Evolutionary conservation across 1,140 invertebrate species (phyloP).

Genomic region (Lasioglossum baleicum): DNA sequence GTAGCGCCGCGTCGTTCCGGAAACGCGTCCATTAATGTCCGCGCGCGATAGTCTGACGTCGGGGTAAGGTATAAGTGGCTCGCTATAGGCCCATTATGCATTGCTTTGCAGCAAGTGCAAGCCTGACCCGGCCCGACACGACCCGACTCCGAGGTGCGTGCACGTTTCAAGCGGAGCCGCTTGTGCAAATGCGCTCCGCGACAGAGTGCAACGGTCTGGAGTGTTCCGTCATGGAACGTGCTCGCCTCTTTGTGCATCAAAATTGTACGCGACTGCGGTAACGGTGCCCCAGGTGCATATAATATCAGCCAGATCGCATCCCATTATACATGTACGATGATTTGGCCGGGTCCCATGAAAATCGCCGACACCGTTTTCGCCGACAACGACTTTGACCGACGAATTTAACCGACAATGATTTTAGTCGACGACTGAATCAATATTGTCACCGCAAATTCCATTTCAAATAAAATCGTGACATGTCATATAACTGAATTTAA

Average conservation of each 20-base stretch:
- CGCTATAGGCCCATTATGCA: slow-evolving; percentile 50
- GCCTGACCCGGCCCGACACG: not conserved
- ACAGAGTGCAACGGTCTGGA: slow-evolving; percentile 10
- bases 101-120: slow-evolving; percentile 28
- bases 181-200: not conserved
- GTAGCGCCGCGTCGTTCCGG: slow-evolving; percentile 36
- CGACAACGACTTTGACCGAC: no score
- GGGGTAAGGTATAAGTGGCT: slow-evolving; percentile 38
- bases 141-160: slow-evolving; percentile 10
- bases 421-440: no score
- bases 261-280: slow-evolving; percentile 39
- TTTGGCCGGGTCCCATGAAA: slow-evolving; percentile 1
- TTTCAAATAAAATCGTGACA: no score
- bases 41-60: slow-evolving; percentile 17
- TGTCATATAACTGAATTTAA: no score
- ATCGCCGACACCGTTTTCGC: no score
- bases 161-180: not conserved
- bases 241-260: slow-evolving; percentile 35
- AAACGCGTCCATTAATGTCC: slow-evolving; percentile 55
- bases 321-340: slow-evolving; percentile 64
- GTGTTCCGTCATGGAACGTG: slow-evolving; percentile 41
- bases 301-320: slow-evolving; percentile 61
- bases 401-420: no score
- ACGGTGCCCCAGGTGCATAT: slow-evolving; percentile 35
- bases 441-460: no score